Base-by-base conservation (phyloP, 2,113 vertebrate genomes). In the Ciconia maguari region DNA sequence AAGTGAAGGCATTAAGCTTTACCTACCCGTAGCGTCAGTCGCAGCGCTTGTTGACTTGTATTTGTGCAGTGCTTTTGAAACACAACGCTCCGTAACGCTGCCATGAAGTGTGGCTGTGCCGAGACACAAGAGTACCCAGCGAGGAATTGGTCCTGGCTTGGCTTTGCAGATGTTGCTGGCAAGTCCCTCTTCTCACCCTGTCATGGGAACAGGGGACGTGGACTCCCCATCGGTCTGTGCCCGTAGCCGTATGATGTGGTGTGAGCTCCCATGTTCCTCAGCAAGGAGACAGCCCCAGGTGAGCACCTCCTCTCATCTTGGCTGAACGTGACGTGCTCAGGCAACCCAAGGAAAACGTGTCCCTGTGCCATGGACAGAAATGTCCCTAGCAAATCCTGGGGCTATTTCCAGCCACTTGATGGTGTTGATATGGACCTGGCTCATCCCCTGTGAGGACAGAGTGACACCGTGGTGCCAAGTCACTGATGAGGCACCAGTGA, bases 1-100 rank as follows among this genome's bases (percentile, higher is more conserved):
- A 75, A 68, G 77, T 5, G 48, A 48, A 76, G 64, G 30, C 12
- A 4, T 4, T 11, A 36, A 79, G 14, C 62, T 36, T 89, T n/a
- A 14, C 42, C 36, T 30, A 1, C 27, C 41, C 1, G 0, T 18
- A 32, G 38, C 13, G 6, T 38, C 24, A 2, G 4, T 74, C 42
- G 0, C 49, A 29, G 82, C 0, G 0, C 15, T 16, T 36, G 25
- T 3, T 74, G 65, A 29, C 5, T 60, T 27, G 17, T 25, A 2
- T 66, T 46, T 21, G 19, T 11, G 54, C 1, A 21, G 17, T 13
- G 41, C 3, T 72, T 61, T n/a, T 24, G 54, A 42, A 74, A 69
- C 3, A 0, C 7, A 7, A 1, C 0, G 2, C 21, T 55, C 38
- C 1, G 1, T 26, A 4, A 34, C 0, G 3, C 38, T 32, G 26